These are phyloP conservation scores for Chinchilla lanigera DNA, from an alignment of 2,113 vertebrate species.

Conservation along the genomic window DNA sequence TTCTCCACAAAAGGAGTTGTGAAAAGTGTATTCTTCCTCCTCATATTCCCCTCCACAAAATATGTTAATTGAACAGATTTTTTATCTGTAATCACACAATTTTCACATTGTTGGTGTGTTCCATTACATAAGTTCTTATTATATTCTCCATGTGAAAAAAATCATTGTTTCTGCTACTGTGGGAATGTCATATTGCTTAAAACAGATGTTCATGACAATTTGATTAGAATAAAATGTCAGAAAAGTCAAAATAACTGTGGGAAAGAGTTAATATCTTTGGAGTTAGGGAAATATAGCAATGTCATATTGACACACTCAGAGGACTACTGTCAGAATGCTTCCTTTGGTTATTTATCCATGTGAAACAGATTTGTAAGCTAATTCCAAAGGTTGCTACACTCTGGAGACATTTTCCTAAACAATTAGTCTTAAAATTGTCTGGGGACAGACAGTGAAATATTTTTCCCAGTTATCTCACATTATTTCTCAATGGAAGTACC, in stretches of 20 bases:
- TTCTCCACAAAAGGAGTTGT: neutral
- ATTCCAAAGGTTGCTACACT: neutral
- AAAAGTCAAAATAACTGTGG: constrained; percentile 73
- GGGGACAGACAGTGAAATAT: neutral
- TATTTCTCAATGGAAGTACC: neutral
- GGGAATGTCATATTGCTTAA: constrained; percentile 64
- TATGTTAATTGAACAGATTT: neutral
- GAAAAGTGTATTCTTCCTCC: neutral
- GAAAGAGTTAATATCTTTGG: constrained; percentile 71
- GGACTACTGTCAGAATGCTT: constrained; percentile 30
- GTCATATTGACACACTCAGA: constrained; percentile 43
- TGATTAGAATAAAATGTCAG: constrained; percentile 64
- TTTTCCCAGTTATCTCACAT: neutral
- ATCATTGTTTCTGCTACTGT: constrained; percentile 64
- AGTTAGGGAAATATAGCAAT: constrained; percentile 60
- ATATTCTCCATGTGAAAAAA: constrained; percentile 72
- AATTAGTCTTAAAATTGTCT: constrained; percentile 25
- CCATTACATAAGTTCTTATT: neutral
- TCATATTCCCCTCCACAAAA: neutral
- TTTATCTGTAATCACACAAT: neutral
- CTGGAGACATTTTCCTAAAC: constrained; percentile 18
- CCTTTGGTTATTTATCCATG: neutral
- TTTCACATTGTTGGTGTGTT: neutral
- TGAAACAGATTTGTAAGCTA: constrained; percentile 39
- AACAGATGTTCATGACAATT: constrained; percentile 79